phyloP scores from a whole-genome alignment of 2,113 vertebrate genomes.

The Tragelaphus buxtoni region DNA sequence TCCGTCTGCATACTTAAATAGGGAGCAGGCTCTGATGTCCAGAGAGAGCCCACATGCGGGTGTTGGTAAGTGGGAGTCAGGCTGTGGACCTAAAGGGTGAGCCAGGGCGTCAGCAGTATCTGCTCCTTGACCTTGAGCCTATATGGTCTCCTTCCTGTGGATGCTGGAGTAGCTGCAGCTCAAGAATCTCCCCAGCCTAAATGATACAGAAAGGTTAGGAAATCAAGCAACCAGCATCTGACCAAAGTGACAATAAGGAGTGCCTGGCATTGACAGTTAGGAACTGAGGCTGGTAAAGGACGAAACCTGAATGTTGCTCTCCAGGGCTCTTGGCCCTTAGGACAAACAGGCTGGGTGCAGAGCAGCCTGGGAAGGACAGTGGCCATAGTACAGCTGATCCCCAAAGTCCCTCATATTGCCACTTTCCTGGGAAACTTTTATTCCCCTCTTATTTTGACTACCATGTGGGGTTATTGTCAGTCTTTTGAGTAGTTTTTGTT shows the following conservation, averaged over 20 bases:
- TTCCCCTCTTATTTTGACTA: neutral
- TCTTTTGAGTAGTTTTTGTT: neutral
- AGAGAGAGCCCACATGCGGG: neutral
- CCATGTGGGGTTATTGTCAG: neutral
- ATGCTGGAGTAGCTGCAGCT: neutral
- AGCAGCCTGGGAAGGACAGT: neutral
- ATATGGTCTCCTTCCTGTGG: neutral
- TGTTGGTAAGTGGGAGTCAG: neutral
- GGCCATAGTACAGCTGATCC: neutral
- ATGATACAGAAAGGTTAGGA: neutral
- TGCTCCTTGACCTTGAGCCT: neutral
- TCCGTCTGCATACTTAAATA: neutral
- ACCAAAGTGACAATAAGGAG: neutral
- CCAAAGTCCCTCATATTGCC: neutral
- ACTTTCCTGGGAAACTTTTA: neutral
- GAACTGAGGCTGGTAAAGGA: neutral
- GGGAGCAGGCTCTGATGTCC: neutral
- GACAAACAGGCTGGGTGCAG: neutral
- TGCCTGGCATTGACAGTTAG: neutral
- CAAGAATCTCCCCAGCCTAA: neutral
- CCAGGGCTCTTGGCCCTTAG: neutral
- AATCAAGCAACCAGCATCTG: too few relatives aligned
- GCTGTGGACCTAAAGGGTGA: accelerated
- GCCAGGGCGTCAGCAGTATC: neutral
- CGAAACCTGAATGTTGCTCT: too few relatives aligned